Conservation (phyloP, 2,113 vertebrate species). For the Thryonomys swinderianus region DNA sequence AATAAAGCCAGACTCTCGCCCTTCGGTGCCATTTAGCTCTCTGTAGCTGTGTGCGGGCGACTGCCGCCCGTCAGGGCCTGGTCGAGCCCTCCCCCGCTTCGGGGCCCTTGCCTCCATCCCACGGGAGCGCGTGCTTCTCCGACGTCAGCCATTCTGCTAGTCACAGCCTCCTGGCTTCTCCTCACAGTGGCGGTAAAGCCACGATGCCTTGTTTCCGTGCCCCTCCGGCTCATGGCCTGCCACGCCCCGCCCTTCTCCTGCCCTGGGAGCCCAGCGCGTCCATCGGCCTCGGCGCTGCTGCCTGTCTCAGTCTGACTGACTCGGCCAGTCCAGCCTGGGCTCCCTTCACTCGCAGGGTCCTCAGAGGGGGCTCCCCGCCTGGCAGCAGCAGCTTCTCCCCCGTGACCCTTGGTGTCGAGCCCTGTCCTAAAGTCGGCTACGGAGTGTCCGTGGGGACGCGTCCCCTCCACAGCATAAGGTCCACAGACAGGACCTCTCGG, state of each 20-base stretch:
- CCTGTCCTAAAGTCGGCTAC: not conserved
- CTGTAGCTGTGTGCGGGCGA: not conserved
- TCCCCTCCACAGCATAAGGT: not conserved
- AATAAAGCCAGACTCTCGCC: conserved; percentile 2
- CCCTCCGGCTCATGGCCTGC: not conserved
- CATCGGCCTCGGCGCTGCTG: not conserved
- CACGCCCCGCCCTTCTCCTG: not conserved
- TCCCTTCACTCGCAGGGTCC: not conserved
- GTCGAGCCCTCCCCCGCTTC: not conserved
- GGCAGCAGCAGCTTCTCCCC: not conserved
- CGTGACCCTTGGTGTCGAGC: not conserved
- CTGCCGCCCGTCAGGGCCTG: not conserved
- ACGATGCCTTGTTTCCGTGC: not conserved
- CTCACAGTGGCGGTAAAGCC: not conserved
- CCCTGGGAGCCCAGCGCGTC: not conserved
- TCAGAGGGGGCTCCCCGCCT: not conserved
- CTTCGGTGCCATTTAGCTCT: not conserved
- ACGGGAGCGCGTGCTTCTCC: not conserved
- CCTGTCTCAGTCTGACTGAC: not conserved
- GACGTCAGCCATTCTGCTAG: not conserved
- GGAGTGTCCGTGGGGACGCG: not conserved
- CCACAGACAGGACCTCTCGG: not conserved
- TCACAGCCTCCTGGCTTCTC: not conserved
- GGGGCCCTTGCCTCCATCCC: not conserved
- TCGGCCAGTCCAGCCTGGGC: not conserved